Evolutionary conservation across 2,113 vertebrate species (phyloP), one percentile per base, ranked within the genome.

Genomic region (Echinops telfairi): DNA sequence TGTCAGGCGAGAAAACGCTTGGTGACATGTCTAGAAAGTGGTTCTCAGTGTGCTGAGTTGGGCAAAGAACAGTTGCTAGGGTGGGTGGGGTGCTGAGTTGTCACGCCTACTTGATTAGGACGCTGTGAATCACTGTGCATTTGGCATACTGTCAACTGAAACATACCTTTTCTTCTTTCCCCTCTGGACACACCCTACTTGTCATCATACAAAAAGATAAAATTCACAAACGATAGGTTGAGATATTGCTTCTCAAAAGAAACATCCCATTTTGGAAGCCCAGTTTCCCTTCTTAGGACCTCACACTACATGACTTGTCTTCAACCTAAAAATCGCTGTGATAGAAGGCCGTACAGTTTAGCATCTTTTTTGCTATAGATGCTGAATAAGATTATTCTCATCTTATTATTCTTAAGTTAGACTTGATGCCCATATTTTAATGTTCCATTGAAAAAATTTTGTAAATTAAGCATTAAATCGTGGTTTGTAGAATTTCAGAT

Each of bases 1-100:
- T 97, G 95, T 92, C 96, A 97, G 95, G 96, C 96, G 96, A 98
- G 96, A 97, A 87, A 94, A 93, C 95, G 92, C 89, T 96, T 31
- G 93, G 97, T 97, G 95, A 92, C 94, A 95, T 94, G 93, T 98
- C 96, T 98, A 97, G 97, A 98, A 97, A 97, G 97, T 95, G 94
- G 95, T 83, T 96, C 33, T 91, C 97, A 95, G 94, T 95, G 88
- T 97, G 97, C 97, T 97, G 98, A 96, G 97, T 97, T 97, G 86
- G 94, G 91, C 96, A 97, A 96, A 97, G 96, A 97, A 87, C 88
- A 94, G 94, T 97, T 97, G 95, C 96, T 92, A 97, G 97, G 95
- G 86, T 97, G 96, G 98, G 98, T 94, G 98, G 97, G 90, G 98
- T 94, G 79, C 89, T 93, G 85, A 94, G 96, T 60, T 95, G 98